phyloP scores from a whole-genome alignment of 2,113 vertebrate species.

The Zosterops hypoxanthus region DNA sequence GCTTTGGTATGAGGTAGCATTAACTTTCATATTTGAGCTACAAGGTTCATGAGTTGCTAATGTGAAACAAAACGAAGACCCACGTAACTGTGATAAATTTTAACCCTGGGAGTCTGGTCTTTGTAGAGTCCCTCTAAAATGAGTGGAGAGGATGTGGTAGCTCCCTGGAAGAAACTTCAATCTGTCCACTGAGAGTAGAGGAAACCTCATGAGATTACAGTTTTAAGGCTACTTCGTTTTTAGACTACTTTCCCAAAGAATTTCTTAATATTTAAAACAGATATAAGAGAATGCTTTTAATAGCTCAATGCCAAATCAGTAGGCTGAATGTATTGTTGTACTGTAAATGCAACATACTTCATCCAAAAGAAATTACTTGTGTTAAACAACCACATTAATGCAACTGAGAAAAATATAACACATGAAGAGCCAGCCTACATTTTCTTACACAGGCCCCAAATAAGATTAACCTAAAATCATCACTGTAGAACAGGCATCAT shows the following conservation, averaged over 20 bases:
- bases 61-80: not conserved
- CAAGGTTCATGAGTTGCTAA: not conserved
- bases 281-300: not conserved
- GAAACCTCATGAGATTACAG: not conserved
- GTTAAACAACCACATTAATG: not conserved
- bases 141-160: not conserved
- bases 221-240: not conserved
- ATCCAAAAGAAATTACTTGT: not conserved
- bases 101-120: not conserved
- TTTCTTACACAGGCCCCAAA: not conserved
- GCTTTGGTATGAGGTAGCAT: not conserved
- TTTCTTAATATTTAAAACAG: not conserved
- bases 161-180: not conserved
- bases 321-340: not conserved
- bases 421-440: not conserved
- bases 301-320: not conserved
- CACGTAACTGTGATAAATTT: not conserved
- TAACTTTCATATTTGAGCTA: slow-evolving; percentile 1
- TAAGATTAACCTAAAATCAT: not conserved
- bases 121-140: not conserved
- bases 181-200: not conserved
- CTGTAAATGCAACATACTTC: not conserved
- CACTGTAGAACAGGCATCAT: not conserved
- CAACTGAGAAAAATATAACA: not conserved
- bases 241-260: not conserved